Evolutionary conservation across 2,888 invertebrate species (phyloP).

Genomic region (Cephus pulcher): DNA sequence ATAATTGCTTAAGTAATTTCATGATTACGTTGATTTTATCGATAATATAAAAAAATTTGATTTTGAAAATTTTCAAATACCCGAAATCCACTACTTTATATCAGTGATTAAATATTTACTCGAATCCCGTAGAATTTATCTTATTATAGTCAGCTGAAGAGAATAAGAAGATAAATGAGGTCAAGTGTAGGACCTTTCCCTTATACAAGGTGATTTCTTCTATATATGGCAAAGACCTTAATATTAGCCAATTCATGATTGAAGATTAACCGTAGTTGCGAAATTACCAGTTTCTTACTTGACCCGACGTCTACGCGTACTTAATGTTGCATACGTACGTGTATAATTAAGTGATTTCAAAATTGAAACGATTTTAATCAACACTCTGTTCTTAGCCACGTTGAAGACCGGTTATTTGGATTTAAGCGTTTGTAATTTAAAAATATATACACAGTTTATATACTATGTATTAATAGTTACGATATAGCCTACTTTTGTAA

Average conservation of each 20-base stretch:
- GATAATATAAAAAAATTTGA: background rate
- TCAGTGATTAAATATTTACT: background rate
- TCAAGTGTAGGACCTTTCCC: background rate
- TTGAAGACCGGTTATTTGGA: background rate
- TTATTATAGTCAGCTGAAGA: background rate
- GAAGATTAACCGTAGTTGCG: background rate
- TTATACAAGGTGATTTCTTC: background rate
- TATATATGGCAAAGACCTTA: background rate
- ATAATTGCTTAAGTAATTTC: background rate
- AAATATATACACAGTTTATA: background rate
- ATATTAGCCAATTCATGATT: background rate
- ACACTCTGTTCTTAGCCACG: background rate
- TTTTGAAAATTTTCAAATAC: background rate
- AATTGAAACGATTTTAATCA: background rate
- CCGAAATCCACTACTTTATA: background rate
- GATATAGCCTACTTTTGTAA: no score
- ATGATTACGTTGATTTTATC: background rate
- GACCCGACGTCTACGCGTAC: background rate
- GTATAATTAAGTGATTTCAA: background rate
- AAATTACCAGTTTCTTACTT: background rate
- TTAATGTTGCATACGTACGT: background rate
- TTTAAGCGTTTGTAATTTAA: background rate
- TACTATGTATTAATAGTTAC: no score
- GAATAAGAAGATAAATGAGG: background rate
- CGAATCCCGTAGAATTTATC: background rate